Conservation (phyloP, 1,140 invertebrate species). For the Anthonomus grandis region DNA sequence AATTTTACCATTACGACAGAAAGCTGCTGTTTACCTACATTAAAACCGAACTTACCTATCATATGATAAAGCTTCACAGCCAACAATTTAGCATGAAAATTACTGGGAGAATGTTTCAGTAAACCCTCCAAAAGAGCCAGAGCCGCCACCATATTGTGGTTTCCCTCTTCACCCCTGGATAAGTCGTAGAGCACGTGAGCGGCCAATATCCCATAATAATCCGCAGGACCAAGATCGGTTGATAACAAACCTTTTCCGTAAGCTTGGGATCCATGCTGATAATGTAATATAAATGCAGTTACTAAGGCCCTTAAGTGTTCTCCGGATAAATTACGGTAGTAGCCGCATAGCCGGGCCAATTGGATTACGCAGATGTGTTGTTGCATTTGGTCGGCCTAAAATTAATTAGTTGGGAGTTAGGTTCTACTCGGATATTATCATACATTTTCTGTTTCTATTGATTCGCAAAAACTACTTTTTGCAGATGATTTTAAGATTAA, state of each 20-base stretch:
- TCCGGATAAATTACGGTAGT: conserved; percentile 52
- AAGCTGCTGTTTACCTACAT: background rate
- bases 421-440: background rate
- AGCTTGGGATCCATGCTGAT: conserved; percentile 53
- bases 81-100: conserved; percentile 75
- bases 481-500: too few species aligned
- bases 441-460: too few species aligned
- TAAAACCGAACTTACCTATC: conserved; percentile 54
- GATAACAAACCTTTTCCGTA: conserved; percentile 53
- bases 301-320: conserved; percentile 54
- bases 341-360: conserved; percentile 64
- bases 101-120: conserved; percentile 67
- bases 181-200: conserved; percentile 74
- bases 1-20: background rate
- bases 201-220: conserved; percentile 75
- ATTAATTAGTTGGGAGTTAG: background rate
- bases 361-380: conserved; percentile 69
- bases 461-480: too few species aligned
- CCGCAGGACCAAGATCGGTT: conserved; percentile 63
- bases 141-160: conserved; percentile 61
- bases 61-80: conserved; percentile 70
- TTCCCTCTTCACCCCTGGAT: conserved; percentile 56
- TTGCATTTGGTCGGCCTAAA: conserved; percentile 65
- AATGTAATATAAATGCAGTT: conserved; percentile 53
- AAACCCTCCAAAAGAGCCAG: conserved; percentile 67